Percentiles rank a stretch among this genome's conserved stretches.
These are phyloP conservation scores for Mormyrops attenuatus DNA, from an alignment of 2,797 vertebrate species.

Conservation along the genomic window DNA sequence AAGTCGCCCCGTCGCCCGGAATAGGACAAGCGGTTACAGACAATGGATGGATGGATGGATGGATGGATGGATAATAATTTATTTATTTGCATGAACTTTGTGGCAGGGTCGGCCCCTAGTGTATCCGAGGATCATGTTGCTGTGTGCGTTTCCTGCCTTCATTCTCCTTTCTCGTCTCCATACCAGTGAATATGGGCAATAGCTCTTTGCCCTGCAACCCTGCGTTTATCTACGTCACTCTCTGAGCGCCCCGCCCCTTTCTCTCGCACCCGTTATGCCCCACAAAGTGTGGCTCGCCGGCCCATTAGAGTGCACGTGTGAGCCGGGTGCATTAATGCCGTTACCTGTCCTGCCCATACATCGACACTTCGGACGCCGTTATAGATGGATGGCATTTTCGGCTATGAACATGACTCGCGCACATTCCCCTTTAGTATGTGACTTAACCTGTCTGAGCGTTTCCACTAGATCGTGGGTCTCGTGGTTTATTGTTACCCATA, in stretches of 20 bases:
- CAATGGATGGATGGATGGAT: neutral
- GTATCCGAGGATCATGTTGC: neutral
- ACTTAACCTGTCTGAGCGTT: neutral
- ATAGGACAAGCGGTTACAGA: neutral
- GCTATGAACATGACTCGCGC: neutral
- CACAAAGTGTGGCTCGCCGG: neutral
- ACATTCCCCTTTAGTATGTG: neutral
- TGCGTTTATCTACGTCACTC: neutral
- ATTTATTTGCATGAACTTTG: neutral
- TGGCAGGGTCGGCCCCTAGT: neutral
- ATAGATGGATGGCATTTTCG: neutral
- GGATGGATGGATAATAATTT: neutral
- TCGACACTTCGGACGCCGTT: neutral
- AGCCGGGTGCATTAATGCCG: neutral
- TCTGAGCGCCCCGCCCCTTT: neutral
- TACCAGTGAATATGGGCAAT: neutral
- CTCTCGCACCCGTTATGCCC: neutral
- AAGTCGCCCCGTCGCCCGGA: neutral
- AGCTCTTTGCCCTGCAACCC: neutral
- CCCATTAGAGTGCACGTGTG: neutral
- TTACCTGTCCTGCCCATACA: neutral
- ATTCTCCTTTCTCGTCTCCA: neutral
- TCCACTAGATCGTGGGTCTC: neutral
- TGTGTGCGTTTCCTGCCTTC: slow-evolving; percentile 10
- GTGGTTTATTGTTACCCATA: neutral